Percentiles rank a stretch among this genome's conserved stretches.
These are phyloP conservation scores for Eurytoma adleriae DNA, from an alignment of 2,888 invertebrate species.

Conservation along the genomic window DNA sequence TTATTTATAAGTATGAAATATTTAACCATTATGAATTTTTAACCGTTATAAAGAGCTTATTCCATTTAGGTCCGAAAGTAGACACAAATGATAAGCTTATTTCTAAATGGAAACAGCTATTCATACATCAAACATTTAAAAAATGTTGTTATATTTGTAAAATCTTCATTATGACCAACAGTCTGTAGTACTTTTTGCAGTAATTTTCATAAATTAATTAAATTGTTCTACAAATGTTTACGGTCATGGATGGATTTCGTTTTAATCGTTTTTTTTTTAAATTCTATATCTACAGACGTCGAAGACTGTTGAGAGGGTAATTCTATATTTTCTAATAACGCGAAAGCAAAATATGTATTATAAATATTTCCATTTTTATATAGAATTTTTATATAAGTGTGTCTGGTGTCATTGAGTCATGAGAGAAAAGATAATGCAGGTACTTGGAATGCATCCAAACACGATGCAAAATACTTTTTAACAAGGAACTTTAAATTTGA, in stretches of 20 bases:
- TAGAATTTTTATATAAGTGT: conserved; percentile 12
- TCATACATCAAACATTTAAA: too few species aligned
- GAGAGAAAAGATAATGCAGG: neutral
- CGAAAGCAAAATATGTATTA: neutral
- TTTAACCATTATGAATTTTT: too few species aligned
- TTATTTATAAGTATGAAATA: too few species aligned
- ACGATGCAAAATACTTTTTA: conserved; percentile 13
- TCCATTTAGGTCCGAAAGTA: too few species aligned
- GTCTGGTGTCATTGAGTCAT: conserved; percentile 14
- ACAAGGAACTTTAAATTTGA: neutral
- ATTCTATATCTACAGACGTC: conserved; percentile 18
- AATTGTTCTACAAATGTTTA: neutral
- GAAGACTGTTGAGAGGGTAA: conserved; percentile 48
- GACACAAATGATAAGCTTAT: too few species aligned
- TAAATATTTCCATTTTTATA: conserved; percentile 23
- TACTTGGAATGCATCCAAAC: neutral
- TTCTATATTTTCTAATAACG: conserved; percentile 14
- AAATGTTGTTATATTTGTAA: too few species aligned
- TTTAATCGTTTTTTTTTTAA: neutral
- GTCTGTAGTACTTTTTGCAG: too few species aligned
- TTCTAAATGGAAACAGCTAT: too few species aligned
- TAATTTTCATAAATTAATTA: too few species aligned
- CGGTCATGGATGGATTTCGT: conserved; percentile 10
- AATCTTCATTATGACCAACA: too few species aligned
- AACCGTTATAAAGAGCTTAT: too few species aligned